Percentiles rank a stretch among this genome's conserved stretches.
phyloP scores from a whole-genome alignment of 2,888 invertebrate genomes.

The Strigamia transsilvanica region DNA sequence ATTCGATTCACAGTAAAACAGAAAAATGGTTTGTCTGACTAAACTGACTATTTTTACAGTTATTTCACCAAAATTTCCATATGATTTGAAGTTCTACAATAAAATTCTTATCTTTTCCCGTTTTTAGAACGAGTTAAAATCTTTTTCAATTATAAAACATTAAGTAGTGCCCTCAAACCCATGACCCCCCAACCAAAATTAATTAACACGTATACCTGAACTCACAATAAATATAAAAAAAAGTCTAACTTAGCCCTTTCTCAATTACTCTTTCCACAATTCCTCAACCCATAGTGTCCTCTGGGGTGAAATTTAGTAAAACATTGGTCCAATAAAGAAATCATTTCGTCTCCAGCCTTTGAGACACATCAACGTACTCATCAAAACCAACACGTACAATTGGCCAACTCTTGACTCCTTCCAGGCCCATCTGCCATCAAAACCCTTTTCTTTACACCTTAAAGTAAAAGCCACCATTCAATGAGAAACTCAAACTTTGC shows the following conservation, averaged over 20 bases:
- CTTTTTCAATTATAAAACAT: not conserved
- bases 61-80: too few relatives aligned
- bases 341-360: constrained; percentile 47
- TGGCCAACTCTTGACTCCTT: constrained; percentile 43
- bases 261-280: constrained; percentile 33
- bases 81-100: too few relatives aligned
- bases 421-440: constrained; percentile 32
- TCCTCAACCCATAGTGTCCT: constrained; percentile 18
- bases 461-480: constrained; percentile 13
- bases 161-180: not conserved
- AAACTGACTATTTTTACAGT: too few relatives aligned
- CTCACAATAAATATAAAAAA: constrained; percentile 1
- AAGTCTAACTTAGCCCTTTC: constrained; percentile 24
- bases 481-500: not conserved
- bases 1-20: too few relatives aligned
- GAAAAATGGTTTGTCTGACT: too few relatives aligned
- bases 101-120: too few relatives aligned
- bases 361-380: constrained; percentile 46
- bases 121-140: not conserved
- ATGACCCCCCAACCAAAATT: not conserved
- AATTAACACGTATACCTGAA: not conserved
- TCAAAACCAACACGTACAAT: constrained; percentile 46
- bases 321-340: constrained; percentile 46
- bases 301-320: constrained; percentile 45
- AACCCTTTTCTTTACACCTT: constrained; percentile 22